Evolutionary conservation across 1,140 invertebrate species (phyloP), one percentile per base, ranked within the genome.

Genomic region (Pseudobourletiella spinata): DNA sequence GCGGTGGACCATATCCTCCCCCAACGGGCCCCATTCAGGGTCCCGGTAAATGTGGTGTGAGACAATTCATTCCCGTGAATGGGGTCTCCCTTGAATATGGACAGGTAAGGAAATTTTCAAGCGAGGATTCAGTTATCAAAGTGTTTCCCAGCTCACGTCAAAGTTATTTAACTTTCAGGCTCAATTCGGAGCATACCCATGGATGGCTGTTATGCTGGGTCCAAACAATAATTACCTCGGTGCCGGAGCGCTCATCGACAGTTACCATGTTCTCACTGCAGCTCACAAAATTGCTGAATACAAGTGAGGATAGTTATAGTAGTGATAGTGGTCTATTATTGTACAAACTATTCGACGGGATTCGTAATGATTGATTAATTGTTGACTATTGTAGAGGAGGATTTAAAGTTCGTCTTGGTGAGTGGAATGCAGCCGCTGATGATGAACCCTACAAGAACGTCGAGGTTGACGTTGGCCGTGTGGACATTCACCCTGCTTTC

Each of bases 331-430:
- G n/a, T n/a, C n/a, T n/a, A n/a, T n/a, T n/a, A n/a, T n/a, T n/a
- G n/a, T n/a, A n/a, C n/a, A n/a, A n/a, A n/a, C n/a, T n/a, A n/a
- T n/a, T n/a, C n/a, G n/a, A n/a, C n/a, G n/a, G n/a, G n/a, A n/a
- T n/a, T n/a, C n/a, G n/a, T n/a, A n/a, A n/a, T n/a, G n/a, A n/a
- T n/a, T n/a, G n/a, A n/a, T n/a, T n/a, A n/a, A n/a, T n/a, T n/a
- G n/a, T n/a, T n/a, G n/a, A n/a, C n/a, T 39, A 11, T 20, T 6
- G 50, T 26, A 54, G 20, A 11, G 52, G 52, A 3, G 66, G 66
- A 20, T 65, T 83, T 1, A 86, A 84, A 72, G 78, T 86, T 3
- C 79, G 84, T 42, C 70, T 87, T 1, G 86, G 86, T 0, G 85
- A 86, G 70, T 86, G 84, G 84, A 79, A 86, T 72, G 81, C 79